Evolutionary conservation across 2,888 invertebrate species (phyloP), one percentile per base, ranked within the genome.

Genomic region (Onchidella celtica): DNA sequence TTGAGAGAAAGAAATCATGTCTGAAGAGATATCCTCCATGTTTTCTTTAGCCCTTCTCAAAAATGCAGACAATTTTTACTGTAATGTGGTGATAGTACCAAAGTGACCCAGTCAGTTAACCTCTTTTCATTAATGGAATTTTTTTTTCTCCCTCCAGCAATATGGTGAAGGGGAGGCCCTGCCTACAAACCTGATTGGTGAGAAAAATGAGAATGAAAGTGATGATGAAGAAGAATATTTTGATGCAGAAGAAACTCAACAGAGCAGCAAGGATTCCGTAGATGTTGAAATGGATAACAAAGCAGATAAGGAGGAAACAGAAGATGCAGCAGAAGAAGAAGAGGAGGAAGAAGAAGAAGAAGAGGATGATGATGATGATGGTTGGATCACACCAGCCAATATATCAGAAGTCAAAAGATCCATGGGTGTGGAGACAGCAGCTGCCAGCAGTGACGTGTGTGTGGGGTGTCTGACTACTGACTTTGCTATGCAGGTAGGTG

Each of bases 391-490:
- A 76, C 96, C 97, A 79, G 95, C 95, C 4, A 99, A 99, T 93
- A 94, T 98, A 32, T 95, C 95, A 85, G 95, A 95, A 88, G 95
- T 96, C 24, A 96, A 96, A 91, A 96, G 96, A 89, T 95, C 96
- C 91, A 95, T 97, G 92, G 95, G 95, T 86, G 94, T 86, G 24
- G 84, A 79, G 72, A 34, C 75, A 24, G n/a, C n/a, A n/a, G 68
- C 66, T 0, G 86, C 83, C 47, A 47, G 76, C 47, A 88, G 88
- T 75, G 85, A 85, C 66, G 91, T 91, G 9, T 61, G 94, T 86
- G 98, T 99, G 36, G 99, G 97, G 0, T 99, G 99, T 91, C 95
- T 99, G 88, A 98, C 99, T 11, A 97, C 97, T 78, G 99, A 99
- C 94, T 99, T 98, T 95, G 98, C 99, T 0, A 97, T 99, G 95